Evolutionary conservation across 2,888 invertebrate species (phyloP), one percentile per base, ranked within the genome.

Genomic region (Ceraclea dissimilis): DNA sequence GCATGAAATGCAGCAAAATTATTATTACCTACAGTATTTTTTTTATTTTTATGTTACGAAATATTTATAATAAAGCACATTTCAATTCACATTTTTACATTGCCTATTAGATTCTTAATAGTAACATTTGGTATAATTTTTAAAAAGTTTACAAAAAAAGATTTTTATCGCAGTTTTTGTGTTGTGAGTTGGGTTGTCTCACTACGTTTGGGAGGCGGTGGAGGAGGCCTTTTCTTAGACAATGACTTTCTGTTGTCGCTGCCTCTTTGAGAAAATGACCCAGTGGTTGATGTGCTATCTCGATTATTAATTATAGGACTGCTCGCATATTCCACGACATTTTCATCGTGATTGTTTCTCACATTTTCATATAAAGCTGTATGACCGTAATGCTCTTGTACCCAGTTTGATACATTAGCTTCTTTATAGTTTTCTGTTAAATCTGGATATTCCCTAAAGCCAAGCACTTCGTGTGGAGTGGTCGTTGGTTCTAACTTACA

Each of bases 401-500:
- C 90, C 92, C 92, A 92, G 70, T 90, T 90, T 18, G 90, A 90
- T 1, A 92, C 91, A 66, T 90, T 91, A 2, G 88, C 86, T 67
- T 88, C 88, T 60, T 85, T 82, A 65, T 87, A 87, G 64, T 86
- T 84, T 10, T 85, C 84, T 1, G 83, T 74, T 21, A 85, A 78
- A 1, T 79, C 78, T 4, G 87, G 85, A 26, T 89, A 90, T 68
- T 91, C 90, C 6, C 93, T 79, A 67, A 94, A 93, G 1, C 93
- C 93, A 6, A 94, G 79, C 2, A 94, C 93, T 69, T 93, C 92
- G 67, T 93, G 92, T 0, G 93, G 93, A 39, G 90, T 90, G 1
- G 91, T 90, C n/a, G 87, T 84, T 13, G 86, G 85, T 69, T 93
- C 93, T 20, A 88, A 73, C 70, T 92, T 90, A 67, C 93, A 92